Evolutionary conservation across 2,113 vertebrate species (phyloP).

Genomic region (Trinectes maculatus): DNA sequence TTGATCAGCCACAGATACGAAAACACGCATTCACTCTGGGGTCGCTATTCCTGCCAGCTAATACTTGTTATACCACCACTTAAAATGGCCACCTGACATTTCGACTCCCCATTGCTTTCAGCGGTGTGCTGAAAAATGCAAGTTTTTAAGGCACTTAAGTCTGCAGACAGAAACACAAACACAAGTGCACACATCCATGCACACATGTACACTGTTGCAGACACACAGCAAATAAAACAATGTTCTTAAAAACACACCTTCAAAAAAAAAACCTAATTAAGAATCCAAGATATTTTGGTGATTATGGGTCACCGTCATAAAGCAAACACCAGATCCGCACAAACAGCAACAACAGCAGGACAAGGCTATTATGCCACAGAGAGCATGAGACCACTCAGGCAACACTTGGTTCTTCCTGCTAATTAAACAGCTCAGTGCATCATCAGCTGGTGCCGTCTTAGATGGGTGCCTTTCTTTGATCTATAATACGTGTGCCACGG

Average conservation of each 20-base stretch:
- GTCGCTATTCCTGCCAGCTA: slow-evolving; percentile 42
- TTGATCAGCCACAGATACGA: slow-evolving; percentile 27
- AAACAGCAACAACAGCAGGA: not conserved
- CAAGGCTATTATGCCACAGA: not conserved
- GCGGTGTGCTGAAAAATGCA: slow-evolving; percentile 11
- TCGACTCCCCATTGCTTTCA: slow-evolving; percentile 39
- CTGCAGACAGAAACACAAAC: slow-evolving; percentile 27
- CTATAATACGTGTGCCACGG: slow-evolving; percentile 6
- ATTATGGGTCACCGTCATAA: not conserved
- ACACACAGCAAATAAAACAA: not conserved
- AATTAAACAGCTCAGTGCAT: slow-evolving; percentile 39
- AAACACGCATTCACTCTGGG: slow-evolving; percentile 30
- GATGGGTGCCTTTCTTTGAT: slow-evolving; percentile 23
- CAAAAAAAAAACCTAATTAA: not conserved
- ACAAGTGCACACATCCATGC: not conserved
- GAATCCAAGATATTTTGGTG: not conserved
- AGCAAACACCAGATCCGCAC: not conserved
- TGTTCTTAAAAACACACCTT: not conserved
- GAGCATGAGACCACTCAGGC: too few relatives aligned
- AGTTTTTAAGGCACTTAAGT: slow-evolving; percentile 42
- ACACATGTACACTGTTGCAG: not conserved
- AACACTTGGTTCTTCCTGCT: slow-evolving; percentile 26
- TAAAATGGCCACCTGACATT: slow-evolving; percentile 43
- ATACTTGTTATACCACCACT: slow-evolving; percentile 39
- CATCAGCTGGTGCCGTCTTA: slow-evolving; percentile 34